Evolutionary conservation across 30 jellyfish, hydroid and myxozoan genomes (phyloP), one percentile per base, ranked within the genome.

Genomic region (Aurelia aurita complex sp. Pacific): DNA sequence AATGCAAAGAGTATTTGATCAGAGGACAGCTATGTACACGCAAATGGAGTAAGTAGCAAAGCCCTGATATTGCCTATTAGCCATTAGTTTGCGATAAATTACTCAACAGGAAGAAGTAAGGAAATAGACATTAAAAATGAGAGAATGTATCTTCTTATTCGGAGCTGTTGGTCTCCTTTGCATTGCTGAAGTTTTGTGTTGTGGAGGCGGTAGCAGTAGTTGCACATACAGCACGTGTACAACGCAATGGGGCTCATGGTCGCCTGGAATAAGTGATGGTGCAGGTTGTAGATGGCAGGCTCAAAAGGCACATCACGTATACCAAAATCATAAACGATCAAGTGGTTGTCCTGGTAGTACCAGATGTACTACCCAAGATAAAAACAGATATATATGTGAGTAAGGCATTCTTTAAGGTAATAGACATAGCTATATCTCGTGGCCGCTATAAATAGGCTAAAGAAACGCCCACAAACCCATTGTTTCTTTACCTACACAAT

Each of bases 321-420:
- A 80, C 53, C 36, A 81, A n/a, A 88, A 92, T 10, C 89, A 88
- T 67, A 69, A 81, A 75, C 38, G 80, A 75, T 43, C 85, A 18
- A 80, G 92, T 35, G 92, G 92, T 13, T 88, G 97, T 62, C 97
- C 97, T 60, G 89, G 89, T 4, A 80, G 80, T 50, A 51, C 78
- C 1, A 60, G 64, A 12, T 88, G 97, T 42, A 38, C 85, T 15
- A 89, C 73, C 13, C 76, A 42, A 43, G 97, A 82, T 72, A 42
- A 70, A 35, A 55, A 72, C 60, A 71, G 97, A 88, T 64, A 54
- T 63, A 50, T 64, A 51, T 88, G 97, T 88, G 74, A 71, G 97
- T 64, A 17, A 23, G 32, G 10, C 10, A 2, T 2, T 61, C 29
- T 23, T 23, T 23, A 23, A 23, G 29, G 29, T 23, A 23, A 23